Evolutionary conservation across 1,140 invertebrate species (phyloP).

Genomic region (Aphaenogaster rudis): DNA sequence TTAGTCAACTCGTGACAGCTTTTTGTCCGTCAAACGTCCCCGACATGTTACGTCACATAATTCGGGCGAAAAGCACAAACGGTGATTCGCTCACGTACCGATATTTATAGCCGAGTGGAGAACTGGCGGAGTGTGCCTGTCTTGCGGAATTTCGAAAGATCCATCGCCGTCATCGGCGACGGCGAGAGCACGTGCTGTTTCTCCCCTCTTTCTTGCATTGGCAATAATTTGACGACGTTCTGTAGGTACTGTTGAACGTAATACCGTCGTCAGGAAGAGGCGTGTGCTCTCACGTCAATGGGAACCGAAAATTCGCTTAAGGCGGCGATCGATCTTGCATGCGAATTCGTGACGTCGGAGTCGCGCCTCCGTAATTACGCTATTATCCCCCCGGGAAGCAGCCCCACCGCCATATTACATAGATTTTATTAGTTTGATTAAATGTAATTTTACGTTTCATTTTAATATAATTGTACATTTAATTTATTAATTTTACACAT

Average conservation of each 20-base stretch:
- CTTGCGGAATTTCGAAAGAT: constrained; percentile 63
- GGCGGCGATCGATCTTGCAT: constrained; percentile 24
- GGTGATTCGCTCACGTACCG: constrained; percentile 55
- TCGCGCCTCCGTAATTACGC: constrained; percentile 11
- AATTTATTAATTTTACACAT: not conserved
- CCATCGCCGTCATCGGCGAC: not conserved
- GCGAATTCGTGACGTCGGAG: constrained; percentile 30
- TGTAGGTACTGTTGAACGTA: not conserved
- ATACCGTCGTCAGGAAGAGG: not conserved
- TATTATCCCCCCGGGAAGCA: not conserved
- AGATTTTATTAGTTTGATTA: not conserved
- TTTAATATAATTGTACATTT: not conserved
- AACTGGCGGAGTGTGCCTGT: constrained; percentile 12
- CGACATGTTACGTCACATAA: constrained; percentile 68
- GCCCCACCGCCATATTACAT: not conserved
- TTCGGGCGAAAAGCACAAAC: constrained; percentile 64
- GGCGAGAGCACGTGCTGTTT: not conserved
- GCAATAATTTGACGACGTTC: not conserved
- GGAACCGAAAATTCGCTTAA: constrained; percentile 21
- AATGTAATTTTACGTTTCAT: not conserved
- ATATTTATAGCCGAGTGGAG: constrained; percentile 72
- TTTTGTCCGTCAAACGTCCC: not conserved
- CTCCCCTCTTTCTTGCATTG: not conserved
- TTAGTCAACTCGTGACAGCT: not conserved
- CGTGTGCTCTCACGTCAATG: not conserved